Percentiles rank a stretch among this genome's conserved stretches.
phyloP scores from a whole-genome alignment of 2,113 vertebrate genomes.

The Cygnus atratus region DNA sequence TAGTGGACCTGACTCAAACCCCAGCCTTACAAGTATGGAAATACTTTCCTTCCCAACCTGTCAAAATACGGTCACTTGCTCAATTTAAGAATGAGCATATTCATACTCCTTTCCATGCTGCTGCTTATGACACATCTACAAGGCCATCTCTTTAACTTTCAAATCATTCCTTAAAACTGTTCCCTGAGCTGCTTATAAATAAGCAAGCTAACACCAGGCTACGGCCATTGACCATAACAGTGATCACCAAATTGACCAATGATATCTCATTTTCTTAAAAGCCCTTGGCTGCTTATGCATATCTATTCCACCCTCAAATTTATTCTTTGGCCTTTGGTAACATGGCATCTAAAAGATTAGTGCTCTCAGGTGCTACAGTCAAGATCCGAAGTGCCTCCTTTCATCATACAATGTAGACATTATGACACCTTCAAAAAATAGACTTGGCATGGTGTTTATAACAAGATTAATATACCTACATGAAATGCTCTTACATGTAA shows the following conservation, averaged over 20 bases:
- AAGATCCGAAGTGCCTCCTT: neutral
- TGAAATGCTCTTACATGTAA: neutral
- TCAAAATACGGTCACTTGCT: conserved; percentile 15
- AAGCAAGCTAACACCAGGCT: neutral
- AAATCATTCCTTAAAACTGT: neutral
- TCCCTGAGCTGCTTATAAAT: neutral
- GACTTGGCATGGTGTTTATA: neutral
- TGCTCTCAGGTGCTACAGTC: neutral
- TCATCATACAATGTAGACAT: neutral
- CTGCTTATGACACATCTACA: neutral
- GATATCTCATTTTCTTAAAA: neutral
- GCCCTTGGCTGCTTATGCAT: neutral
- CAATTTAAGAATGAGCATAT: neutral
- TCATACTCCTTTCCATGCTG: neutral
- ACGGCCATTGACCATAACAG: neutral
- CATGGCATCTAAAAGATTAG: neutral
- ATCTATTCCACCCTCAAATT: neutral
- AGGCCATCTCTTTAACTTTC: neutral
- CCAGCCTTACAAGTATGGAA: neutral
- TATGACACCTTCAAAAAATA: neutral
- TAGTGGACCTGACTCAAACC: conserved; percentile 15
- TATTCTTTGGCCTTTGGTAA: neutral
- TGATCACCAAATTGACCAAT: neutral
- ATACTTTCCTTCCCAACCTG: neutral
- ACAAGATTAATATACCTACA: neutral